A percentile compares a stretch with the other conserved stretches of the same genome.
Conservation (phyloP, 1,140 invertebrate species). For the Drosophila murphyi region DNA sequence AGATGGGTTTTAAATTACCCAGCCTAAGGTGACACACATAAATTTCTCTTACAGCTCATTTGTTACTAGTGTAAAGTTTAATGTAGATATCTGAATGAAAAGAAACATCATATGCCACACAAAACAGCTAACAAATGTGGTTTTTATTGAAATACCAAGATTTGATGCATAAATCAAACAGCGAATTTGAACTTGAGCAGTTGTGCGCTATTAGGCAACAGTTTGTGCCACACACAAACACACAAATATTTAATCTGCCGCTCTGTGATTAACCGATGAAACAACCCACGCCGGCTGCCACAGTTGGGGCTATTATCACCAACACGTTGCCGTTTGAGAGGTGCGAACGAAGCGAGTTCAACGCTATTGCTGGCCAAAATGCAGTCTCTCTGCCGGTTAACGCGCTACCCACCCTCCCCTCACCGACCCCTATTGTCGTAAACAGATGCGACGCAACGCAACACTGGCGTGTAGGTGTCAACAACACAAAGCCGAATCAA, state of each 20-base stretch:
- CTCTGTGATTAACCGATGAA: constrained; percentile 51
- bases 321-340: constrained; percentile 45
- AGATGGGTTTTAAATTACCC: no score
- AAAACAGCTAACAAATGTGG: constrained; percentile 1
- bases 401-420: not conserved
- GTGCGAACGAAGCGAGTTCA: constrained; percentile 67
- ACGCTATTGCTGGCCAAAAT: constrained; percentile 55
- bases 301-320: constrained; percentile 55
- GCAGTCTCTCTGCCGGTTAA: constrained; percentile 27
- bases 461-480: constrained; percentile 72
- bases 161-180: constrained; percentile 10
- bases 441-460: constrained; percentile 10
- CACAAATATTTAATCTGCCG: not conserved
- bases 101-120: not conserved
- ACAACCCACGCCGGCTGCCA: constrained; percentile 62
- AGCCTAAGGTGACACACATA: no score
- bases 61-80: no score
- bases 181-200: constrained; percentile 40
- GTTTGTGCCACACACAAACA: constrained; percentile 16
- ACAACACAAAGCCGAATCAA: constrained; percentile 43
- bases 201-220: constrained; percentile 12
- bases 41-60: no score
- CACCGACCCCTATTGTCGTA: constrained; percentile 4
- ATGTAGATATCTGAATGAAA: not conserved
- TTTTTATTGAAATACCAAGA: constrained; percentile 14